Evolutionary conservation across 2,797 vertebrate genomes (phyloP).

Genomic region (Liasis olivaceus): DNA sequence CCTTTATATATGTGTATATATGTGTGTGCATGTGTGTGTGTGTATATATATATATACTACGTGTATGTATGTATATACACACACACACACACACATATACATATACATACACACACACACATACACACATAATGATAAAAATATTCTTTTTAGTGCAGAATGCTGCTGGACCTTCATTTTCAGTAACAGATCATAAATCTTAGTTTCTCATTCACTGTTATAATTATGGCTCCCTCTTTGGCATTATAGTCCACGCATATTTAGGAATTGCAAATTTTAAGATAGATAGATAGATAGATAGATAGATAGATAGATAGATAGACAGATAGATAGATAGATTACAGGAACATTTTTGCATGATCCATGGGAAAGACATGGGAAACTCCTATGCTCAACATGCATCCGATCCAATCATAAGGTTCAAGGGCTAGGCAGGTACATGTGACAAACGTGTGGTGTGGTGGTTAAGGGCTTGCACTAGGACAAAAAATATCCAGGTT

Average conservation of each 20-base stretch:
- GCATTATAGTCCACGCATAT: background rate
- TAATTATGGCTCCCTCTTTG: background rate
- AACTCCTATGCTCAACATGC: background rate
- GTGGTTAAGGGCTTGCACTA: background rate
- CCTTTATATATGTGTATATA: background rate
- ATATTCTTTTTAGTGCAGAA: background rate
- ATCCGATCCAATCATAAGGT: background rate
- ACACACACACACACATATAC: too few relatives aligned
- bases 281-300: too few relatives aligned
- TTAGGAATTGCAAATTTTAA: background rate
- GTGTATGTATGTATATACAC: too few relatives aligned
- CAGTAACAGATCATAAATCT: background rate
- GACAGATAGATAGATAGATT: too few relatives aligned
- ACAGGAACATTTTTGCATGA: background rate
- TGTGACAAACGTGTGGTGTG: background rate
- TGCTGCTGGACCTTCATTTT: background rate
- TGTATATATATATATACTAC: too few relatives aligned
- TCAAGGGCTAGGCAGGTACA: background rate
- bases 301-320: too few relatives aligned
- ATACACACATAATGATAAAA: conserved; percentile 10
- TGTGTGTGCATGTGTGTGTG: too few relatives aligned
- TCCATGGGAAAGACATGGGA: background rate
- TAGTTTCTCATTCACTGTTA: background rate
- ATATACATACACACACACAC: too few relatives aligned
- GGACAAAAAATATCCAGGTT: background rate